Conservation (phyloP, 1,140 invertebrate genomes). For the Apis cerana region DNA sequence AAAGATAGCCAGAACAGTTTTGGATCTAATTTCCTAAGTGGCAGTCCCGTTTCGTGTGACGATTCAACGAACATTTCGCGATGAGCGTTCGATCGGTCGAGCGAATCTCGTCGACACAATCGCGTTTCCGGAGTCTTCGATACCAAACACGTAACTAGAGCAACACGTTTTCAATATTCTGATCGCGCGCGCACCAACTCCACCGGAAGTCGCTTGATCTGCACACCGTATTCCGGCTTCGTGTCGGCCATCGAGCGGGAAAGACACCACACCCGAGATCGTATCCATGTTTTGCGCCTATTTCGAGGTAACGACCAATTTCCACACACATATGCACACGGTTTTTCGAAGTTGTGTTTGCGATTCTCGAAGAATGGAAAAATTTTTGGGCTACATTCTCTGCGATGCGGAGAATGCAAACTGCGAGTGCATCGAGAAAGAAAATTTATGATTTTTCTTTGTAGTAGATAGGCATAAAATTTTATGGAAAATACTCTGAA, state of each 20-base stretch:
- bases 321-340: too few relatives aligned
- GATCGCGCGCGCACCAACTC: neutral
- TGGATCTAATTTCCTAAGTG: neutral
- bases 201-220: constrained; percentile 25
- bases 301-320: neutral
- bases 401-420: neutral
- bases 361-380: neutral
- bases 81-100: neutral
- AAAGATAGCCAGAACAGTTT: neutral
- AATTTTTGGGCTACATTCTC: neutral
- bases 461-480: neutral
- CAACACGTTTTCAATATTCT: constrained; percentile 33
- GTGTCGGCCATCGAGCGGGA: constrained; percentile 17
- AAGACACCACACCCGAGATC: constrained; percentile 3
- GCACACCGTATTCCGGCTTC: neutral
- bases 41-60: neutral
- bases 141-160: neutral
- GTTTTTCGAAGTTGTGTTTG: neutral
- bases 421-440: neutral
- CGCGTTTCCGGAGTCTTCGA: neutral
- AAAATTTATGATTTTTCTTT: neutral
- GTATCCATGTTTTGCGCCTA: neutral
- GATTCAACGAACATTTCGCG: neutral
- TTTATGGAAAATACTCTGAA: neutral
- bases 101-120: neutral